Evolutionary conservation across 2,888 invertebrate genomes (phyloP).

Genomic region (Parnassius apollo): DNA sequence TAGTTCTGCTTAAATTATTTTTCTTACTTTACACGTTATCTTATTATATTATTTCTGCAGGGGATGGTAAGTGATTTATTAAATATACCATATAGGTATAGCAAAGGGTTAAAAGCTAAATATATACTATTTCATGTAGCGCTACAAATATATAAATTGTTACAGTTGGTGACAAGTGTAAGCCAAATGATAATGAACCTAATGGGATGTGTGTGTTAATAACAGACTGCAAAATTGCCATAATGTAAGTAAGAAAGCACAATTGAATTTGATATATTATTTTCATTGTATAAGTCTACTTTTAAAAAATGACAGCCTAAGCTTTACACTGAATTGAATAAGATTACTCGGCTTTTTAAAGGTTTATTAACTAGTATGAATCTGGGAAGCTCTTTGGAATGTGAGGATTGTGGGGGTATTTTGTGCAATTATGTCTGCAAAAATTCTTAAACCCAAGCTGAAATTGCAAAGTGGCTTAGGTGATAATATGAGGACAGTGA

Average conservation of each 20-base stretch:
- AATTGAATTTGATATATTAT: conserved; percentile 2
- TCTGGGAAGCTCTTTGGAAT: no score
- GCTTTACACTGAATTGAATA: no score
- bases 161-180: conserved; percentile 61
- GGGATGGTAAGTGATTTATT: conserved; percentile 24
- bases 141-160: conserved; percentile 3
- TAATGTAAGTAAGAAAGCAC: conserved; percentile 48
- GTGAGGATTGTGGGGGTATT: no score
- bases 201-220: conserved; percentile 53
- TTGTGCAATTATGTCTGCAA: no score
- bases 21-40: conserved; percentile 9
- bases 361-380: no score
- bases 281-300: background rate
- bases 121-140: no score
- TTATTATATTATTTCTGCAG: conserved; percentile 6
- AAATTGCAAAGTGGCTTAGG: no score
- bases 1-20: conserved; percentile 10
- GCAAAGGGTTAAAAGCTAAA: no score
- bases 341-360: no score
- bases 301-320: background rate
- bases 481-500: no score
- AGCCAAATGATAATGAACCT: conserved; percentile 40
- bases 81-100: no score
- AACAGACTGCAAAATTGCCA: conserved; percentile 53
- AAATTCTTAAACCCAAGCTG: no score